These are phyloP conservation scores for Acronicta psi DNA, from an alignment of 2,888 invertebrate genomes.

Conservation along the genomic window DNA sequence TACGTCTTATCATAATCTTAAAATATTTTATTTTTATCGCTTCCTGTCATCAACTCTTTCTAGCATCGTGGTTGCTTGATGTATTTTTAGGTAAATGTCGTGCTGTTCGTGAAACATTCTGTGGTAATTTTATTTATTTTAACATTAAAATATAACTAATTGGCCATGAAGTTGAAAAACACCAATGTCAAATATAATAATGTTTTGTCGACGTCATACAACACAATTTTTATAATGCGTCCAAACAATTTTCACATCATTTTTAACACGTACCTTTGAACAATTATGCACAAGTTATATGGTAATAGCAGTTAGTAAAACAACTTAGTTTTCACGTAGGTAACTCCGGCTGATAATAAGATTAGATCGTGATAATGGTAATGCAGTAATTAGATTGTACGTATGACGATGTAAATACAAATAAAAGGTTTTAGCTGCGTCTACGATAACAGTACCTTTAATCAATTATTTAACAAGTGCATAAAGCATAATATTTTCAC, in stretches of 20 bases:
- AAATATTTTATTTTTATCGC: constrained; percentile 64
- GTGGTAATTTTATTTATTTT: constrained; percentile 50
- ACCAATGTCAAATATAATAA: constrained; percentile 43
- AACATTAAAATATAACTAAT: constrained; percentile 44
- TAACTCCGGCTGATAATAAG: constrained; percentile 53
- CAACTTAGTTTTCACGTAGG: constrained; percentile 41
- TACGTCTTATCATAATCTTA: constrained; percentile 58
- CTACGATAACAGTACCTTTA: constrained; percentile 29
- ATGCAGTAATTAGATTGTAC: constrained; percentile 57
- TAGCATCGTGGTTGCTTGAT: constrained; percentile 54
- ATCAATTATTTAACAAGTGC: constrained; percentile 38
- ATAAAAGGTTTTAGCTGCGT: constrained; percentile 35
- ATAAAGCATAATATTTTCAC: constrained; percentile 9
- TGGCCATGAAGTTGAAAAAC: constrained; percentile 38
- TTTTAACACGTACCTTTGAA: constrained; percentile 18
- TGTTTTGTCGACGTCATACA: constrained; percentile 11
- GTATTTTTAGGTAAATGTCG: constrained; percentile 61
- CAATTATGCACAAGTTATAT: constrained; percentile 14
- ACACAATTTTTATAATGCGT: constrained; percentile 22
- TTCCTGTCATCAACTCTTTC: constrained; percentile 65
- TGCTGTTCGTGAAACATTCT: constrained; percentile 56
- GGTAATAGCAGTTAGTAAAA: constrained; percentile 38
- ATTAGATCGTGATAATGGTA: constrained; percentile 55
- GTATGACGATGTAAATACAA: constrained; percentile 50
- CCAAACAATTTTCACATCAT: constrained; percentile 18